Base-by-base conservation (phyloP, 2,888 invertebrate genomes). In the Chymomyza caudatula region DNA sequence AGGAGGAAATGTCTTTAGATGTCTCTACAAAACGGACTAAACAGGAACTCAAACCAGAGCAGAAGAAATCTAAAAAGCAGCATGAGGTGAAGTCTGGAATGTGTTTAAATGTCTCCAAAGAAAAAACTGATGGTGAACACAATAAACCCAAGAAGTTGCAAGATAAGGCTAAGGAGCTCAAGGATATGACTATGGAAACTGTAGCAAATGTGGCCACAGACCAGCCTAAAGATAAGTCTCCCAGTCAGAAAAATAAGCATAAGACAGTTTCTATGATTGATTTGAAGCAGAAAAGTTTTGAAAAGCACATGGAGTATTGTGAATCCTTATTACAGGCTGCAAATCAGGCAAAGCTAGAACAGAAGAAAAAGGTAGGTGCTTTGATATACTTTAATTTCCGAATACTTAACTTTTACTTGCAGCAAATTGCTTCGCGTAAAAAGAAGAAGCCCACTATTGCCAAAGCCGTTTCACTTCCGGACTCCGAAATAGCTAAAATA, bases 321-420 rank as follows among this genome's bases (percentile, higher is more conserved):
- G 86, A 88, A 25, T 71, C 68, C 17, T 81, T 89, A 3, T 64
- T 89, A 2, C 77, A 86, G 47, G 86, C 79, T 1, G 89, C 87
- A 4, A 89, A 88, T 65, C 73, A 70, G 11, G 88, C 88, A 2
- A 87, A 82, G 37, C 67, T 81, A 2, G 68, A 78, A 61, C 69
- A 76, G 6, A 89, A 88, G 64, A 79, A 77, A 57, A 80, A 82
- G 77, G 89, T 89, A 63, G 66, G 29, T 20, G 8, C 13, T 0
- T 17, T 47, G 13, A 15, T 15, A 17, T 47, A 13, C 43, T 0
- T 13, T 15, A 0, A 2, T 17, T 47, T 6, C 44, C n/a, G n/a
- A n/a, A n/a, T n/a, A n/a, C n/a, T n/a, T n/a, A 51, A 51, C 13
- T 19, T 8, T 56, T 11, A 22, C 56, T 67, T 57, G n/a, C 60